These are phyloP conservation scores for Nephrotoma flavescens DNA, from an alignment of 2,888 invertebrate species.

Conservation along the genomic window DNA sequence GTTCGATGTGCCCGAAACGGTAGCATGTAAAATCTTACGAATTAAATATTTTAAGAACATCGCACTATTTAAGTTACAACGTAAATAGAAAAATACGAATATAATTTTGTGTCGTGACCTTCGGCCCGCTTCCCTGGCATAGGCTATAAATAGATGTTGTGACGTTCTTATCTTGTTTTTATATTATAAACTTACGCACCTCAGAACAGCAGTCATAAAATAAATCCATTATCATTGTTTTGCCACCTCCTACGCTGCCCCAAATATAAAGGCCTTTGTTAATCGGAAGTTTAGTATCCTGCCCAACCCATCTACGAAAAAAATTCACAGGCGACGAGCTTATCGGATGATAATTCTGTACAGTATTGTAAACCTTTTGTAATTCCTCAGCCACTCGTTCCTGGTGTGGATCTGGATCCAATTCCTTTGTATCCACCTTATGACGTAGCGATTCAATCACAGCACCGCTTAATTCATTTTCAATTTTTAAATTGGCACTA, in stretches of 20 bases:
- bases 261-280: constrained; percentile 69
- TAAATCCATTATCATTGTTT: constrained; percentile 98
- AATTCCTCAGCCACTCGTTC: constrained; percentile 49
- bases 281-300: constrained; percentile 19
- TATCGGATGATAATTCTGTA: constrained; percentile 39
- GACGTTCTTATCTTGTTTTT: background rate
- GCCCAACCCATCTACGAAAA: constrained; percentile 31
- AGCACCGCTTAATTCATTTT: background rate
- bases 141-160: background rate
- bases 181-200: constrained; percentile 19
- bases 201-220: constrained; percentile 66
- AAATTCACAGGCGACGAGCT: constrained; percentile 28
- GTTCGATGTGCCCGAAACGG: too few species aligned
- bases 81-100: background rate
- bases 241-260: constrained; percentile 89
- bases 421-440: constrained; percentile 28
- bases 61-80: background rate
- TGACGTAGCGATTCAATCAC: background rate
- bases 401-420: constrained; percentile 59
- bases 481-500: background rate
- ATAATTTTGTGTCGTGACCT: background rate
- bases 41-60: too few species aligned
- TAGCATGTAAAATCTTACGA: too few species aligned
- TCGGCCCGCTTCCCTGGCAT: background rate
- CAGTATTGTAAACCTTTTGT: constrained; percentile 50